Base-by-base conservation (phyloP, 2,113 vertebrate species). In the Halichoerus grypus region DNA sequence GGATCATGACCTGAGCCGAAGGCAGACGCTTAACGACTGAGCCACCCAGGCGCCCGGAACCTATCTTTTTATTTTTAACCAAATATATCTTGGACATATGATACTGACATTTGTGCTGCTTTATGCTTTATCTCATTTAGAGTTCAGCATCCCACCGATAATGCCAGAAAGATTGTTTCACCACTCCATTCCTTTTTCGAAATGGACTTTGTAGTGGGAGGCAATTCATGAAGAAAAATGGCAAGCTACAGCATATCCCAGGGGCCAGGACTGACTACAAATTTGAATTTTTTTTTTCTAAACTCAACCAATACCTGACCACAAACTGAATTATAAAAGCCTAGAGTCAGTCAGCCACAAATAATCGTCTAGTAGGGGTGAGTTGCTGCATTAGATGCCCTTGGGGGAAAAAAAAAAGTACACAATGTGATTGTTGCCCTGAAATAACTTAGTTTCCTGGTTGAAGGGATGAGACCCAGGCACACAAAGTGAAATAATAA, bases 311-410 rank as follows among this genome's bases (percentile, higher is more conserved):
- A 63, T 93, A 93, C 28, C 55, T 93, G 81, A 91, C 95, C 91
- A 67, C 93, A 97, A 77, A 93, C 31, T 95, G 49, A 97, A 91
- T 97, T 91, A 85, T 88, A 69, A 79, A 95, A 86, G 7, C 59
- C 33, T n/a, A 76, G 9, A 91, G 31, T 72, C 74, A 74, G 18
- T 49, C 33, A 93, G 86, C 33, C 91, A 97, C 76, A 77, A 72
- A 95, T 93, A 91, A 88, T 55, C 55, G 63, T 42, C 77, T 88
- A 42, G 16, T 46, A 39, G 33, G 13, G 9, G 7, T 33, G 8
- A 94, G 16, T 24, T 87, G 19, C 76, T 81, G 0, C 31, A 51
- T 88, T 53, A 65, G 28, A 71, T 72, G 42, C 31, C 53, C 51
- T 18, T 69, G 69, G 21, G 53, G 36, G 3, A 24, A 22, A 92